Evolutionary conservation across 2,797 vertebrate genomes (phyloP).

Genomic region (Momotus momota): DNA sequence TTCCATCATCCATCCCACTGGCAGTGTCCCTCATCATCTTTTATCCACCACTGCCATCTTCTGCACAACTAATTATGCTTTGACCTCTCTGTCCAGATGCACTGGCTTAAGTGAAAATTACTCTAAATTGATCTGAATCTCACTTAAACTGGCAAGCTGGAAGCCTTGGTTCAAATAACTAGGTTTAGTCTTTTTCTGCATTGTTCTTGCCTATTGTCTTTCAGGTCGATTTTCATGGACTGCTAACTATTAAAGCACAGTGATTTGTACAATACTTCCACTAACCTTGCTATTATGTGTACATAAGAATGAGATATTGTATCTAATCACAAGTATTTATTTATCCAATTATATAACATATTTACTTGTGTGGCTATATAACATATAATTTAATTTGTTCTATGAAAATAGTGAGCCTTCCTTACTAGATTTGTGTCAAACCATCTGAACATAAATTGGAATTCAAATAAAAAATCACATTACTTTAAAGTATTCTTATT

Average conservation of each 20-base stretch:
- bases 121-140: neutral
- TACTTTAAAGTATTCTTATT: conserved; percentile 70
- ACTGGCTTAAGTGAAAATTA: conserved; percentile 31
- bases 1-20: neutral
- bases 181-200: neutral
- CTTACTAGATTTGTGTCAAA: conserved; percentile 61
- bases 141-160: neutral
- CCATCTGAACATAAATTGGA: conserved; percentile 37
- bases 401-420: conserved; percentile 35
- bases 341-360: conserved; percentile 46
- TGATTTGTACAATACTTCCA: conserved; percentile 32
- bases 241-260: conserved; percentile 35
- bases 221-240: conserved; percentile 15
- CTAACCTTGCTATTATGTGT: conserved; percentile 2
- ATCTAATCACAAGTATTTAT: conserved; percentile 64
- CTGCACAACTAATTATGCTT: neutral
- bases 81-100: neutral
- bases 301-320: conserved; percentile 21
- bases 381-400: conserved; percentile 52
- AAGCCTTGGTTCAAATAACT: neutral
- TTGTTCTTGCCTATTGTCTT: conserved; percentile 29
- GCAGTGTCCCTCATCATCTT: neutral
- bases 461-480: conserved; percentile 66
- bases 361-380: conserved; percentile 58
- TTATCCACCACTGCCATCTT: neutral